Percentiles rank a stretch among this genome's conserved stretches.
Evolutionary conservation across 2,888 invertebrate genomes (phyloP).

Genomic region (Synanthedon tipuliformis): DNA sequence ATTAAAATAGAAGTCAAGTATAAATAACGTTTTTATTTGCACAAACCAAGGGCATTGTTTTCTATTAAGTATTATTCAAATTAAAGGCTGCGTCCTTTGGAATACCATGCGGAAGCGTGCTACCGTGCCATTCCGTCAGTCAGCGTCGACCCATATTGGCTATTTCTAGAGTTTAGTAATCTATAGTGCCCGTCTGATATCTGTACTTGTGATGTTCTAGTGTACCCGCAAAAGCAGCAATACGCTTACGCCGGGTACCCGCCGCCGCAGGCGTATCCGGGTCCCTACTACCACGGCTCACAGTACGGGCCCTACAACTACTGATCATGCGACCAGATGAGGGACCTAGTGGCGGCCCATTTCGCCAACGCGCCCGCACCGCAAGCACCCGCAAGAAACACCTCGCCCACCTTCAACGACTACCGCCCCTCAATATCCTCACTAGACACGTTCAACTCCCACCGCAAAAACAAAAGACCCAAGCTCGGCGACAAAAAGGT

Average conservation of each 20-base stretch:
- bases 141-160: too few species aligned
- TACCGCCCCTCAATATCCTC: constrained; percentile 13
- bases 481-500: constrained; percentile 45
- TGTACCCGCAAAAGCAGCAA: constrained; percentile 95
- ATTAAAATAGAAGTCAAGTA: too few species aligned
- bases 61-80: neutral
- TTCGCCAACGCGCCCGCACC: constrained; percentile 58
- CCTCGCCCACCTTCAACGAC: constrained; percentile 11
- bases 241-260: constrained; percentile 92
- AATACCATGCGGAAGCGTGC: too few species aligned
- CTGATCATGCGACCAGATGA: constrained; percentile 73
- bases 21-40: neutral
- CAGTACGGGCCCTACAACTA: constrained; percentile 95
- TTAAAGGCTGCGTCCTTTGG: too few species aligned
- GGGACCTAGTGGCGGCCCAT: constrained; percentile 60
- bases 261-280: constrained; percentile 84
- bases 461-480: constrained; percentile 41
- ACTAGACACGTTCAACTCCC: constrained; percentile 57
- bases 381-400: constrained; percentile 59
- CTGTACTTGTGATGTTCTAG: constrained; percentile 52
- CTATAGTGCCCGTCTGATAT: too few species aligned
- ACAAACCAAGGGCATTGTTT: neutral
- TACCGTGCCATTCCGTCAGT: too few species aligned
- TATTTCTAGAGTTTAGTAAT: too few species aligned
- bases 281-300: constrained; percentile 91